Evolutionary conservation across 2,797 vertebrate genomes (phyloP).

Genomic region (Thunnus albacares): DNA sequence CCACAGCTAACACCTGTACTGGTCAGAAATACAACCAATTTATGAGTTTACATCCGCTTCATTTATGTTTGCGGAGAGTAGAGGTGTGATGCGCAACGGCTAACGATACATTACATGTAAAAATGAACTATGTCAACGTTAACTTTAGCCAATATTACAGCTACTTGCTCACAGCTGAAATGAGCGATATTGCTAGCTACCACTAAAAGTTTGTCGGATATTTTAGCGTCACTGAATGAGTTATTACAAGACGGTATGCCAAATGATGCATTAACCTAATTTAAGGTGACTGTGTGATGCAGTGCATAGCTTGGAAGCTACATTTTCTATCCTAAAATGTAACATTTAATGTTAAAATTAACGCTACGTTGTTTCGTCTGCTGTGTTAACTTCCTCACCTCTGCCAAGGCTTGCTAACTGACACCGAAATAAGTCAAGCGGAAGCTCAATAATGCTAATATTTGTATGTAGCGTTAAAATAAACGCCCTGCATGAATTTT

Average conservation of each 20-base stretch:
- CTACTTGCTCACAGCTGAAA: background rate
- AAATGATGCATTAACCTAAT: accelerated
- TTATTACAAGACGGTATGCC: accelerated
- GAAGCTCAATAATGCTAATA: accelerated
- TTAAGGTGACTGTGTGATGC: accelerated
- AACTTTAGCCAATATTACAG: background rate
- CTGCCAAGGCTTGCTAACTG: background rate
- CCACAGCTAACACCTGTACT: constrained; percentile 12
- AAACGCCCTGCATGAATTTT: accelerated
- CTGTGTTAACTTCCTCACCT: background rate
- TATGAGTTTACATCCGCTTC: no score
- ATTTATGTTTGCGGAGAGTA: background rate
- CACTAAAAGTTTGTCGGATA: accelerated
- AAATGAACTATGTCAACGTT: background rate
- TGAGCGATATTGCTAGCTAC: background rate
- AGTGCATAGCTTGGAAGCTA: background rate
- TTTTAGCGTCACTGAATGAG: background rate
- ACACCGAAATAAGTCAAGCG: background rate
- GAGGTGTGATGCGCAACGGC: background rate
- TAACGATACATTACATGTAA: no score
- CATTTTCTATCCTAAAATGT: background rate
- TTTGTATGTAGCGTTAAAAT: accelerated
- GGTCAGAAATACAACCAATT: background rate
- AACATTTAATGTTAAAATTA: background rate
- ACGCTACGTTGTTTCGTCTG: background rate